Base-by-base conservation (phyloP, 2,797 vertebrate genomes). In the Silurus aristotelis region DNA sequence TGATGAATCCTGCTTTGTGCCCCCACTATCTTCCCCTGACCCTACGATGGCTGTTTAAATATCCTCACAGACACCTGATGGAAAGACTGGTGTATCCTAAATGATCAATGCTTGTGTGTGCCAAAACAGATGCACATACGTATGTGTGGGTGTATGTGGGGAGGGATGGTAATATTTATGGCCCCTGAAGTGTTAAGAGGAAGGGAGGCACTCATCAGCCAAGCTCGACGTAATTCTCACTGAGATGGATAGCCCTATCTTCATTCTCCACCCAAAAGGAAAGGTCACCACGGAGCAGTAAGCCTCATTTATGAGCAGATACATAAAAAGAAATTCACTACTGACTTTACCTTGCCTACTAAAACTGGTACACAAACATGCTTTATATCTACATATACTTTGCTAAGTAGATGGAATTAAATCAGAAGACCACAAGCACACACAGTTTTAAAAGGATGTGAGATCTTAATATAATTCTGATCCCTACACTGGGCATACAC, bases 1-100 rank as follows among this genome's bases (percentile, higher is more conserved):
- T 83, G 82, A 86, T 87, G 80, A 85, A 87, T 87, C 82, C 75
- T 31, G 64, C 25, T 19, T 76, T 79, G 81, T 12, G 5, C 20
- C 48, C 14, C 52, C 64, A 67, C 55, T 66, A 66, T 80, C 79
- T 75, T 68, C 31, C 63, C 70, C 25, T 5, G 58, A 56, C 43
- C 48, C 66, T n/a, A 19, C 78, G 73, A 84, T 83, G 67, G 58
- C 76, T 81, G 82, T 83, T 86, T 85, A 84, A 89, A 87, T 87
- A 87, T 88, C 87, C 85, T 84, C 68, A 66, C 48, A 85, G 87
- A 84, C 83, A 87, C 82, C 85, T 80, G 86, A 83, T 77, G 83
- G 83, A 90, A 84, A 72, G 80, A 55, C 68, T 83, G 73, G 48
- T 75, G 72, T 48, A 82, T 67, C 61, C 43, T 56, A 55, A 76